Evolutionary conservation across 2,113 vertebrate genomes (phyloP).

Genomic region (Alexandromys fortis): DNA sequence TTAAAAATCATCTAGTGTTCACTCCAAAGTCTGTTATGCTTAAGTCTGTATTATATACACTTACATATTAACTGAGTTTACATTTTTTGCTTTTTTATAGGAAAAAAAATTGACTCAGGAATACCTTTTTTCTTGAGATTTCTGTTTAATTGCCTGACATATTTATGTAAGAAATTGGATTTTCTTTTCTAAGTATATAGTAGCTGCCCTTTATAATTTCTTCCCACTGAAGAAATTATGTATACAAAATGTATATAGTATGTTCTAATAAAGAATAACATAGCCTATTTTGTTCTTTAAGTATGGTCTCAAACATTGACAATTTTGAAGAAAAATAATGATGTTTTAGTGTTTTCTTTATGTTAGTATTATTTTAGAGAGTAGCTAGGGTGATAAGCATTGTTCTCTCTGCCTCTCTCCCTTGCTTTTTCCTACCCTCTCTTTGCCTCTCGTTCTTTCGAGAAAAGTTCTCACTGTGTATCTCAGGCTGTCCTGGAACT

Average conservation of each 20-base stretch:
- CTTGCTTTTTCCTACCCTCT: neutral
- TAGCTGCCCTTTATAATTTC: conserved; percentile 1
- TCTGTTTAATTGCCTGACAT: neutral
- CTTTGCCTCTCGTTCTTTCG: neutral
- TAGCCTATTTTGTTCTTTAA: neutral
- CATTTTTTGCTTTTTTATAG: neutral
- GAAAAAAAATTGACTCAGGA: conserved; percentile 12
- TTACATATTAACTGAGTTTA: neutral
- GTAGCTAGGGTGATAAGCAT: neutral
- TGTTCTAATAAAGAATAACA: neutral
- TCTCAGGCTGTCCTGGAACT: neutral
- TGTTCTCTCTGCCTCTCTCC: neutral
- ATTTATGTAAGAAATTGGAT: conserved; percentile 21
- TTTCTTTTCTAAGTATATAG: neutral
- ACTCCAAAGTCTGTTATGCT: neutral
- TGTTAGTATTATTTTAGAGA: conserved; percentile 41
- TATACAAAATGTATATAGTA: neutral
- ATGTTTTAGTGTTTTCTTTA: conserved; percentile 13
- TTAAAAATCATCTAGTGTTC: conserved; percentile 23
- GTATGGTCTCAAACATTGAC: neutral
- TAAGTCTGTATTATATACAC: conserved; percentile 7
- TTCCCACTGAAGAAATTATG: neutral
- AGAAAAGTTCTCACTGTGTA: neutral
- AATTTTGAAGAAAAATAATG: neutral
- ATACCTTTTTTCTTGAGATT: conserved; percentile 15